Percentiles rank a stretch among this genome's conserved stretches.
Conservation (phyloP, 2,113 vertebrate genomes). For the Oriolus oriolus region DNA sequence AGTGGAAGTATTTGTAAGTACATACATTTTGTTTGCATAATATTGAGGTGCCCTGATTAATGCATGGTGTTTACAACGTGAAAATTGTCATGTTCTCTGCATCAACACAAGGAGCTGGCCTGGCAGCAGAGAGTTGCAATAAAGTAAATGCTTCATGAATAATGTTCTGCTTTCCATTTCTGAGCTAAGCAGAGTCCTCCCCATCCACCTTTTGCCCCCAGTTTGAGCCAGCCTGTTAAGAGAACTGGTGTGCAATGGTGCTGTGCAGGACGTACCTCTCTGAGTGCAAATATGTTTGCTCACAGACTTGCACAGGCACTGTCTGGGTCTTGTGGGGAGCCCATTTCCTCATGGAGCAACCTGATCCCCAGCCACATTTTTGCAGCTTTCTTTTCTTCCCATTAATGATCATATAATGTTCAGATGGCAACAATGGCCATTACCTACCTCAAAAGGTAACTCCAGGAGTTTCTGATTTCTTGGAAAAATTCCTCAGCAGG, state of each 20-base stretch:
- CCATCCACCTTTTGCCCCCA: background rate
- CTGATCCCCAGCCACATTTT: background rate
- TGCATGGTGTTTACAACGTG: conserved; percentile 29
- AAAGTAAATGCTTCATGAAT: conserved; percentile 24
- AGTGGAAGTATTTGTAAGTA: background rate
- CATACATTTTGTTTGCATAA: conserved; percentile 36
- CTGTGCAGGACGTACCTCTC: background rate
- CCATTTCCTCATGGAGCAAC: background rate
- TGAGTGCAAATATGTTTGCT: background rate
- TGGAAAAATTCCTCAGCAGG: background rate
- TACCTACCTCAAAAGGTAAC: background rate
- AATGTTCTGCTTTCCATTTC: background rate
- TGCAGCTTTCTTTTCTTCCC: background rate
- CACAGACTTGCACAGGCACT: background rate
- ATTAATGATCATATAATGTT: background rate
- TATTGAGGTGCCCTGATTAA: conserved; percentile 42
- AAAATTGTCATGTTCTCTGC: conserved; percentile 31
- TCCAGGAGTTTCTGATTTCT: background rate
- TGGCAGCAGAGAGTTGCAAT: background rate
- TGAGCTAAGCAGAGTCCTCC: background rate
- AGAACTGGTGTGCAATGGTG: background rate
- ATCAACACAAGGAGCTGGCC: background rate
- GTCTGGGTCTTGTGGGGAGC: background rate
- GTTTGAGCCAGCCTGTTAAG: background rate
- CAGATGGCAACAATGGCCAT: background rate